phyloP scores from a whole-genome alignment of 1,140 invertebrate species.

The Halesus radiatus region DNA sequence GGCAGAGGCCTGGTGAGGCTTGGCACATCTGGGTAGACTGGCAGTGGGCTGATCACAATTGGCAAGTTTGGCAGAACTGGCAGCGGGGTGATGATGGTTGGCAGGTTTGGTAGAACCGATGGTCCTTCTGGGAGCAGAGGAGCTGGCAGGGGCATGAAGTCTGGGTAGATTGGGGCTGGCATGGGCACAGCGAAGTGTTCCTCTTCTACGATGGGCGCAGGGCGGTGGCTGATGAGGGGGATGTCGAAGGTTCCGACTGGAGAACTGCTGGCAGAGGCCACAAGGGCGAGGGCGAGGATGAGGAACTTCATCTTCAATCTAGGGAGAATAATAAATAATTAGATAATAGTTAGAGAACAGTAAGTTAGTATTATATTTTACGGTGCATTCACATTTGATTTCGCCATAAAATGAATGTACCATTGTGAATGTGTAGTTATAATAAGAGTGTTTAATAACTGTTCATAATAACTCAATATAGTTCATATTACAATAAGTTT shows the following conservation, averaged over 20 bases:
- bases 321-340: neutral
- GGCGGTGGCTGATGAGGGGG: neutral
- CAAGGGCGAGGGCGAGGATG: conserved; percentile 7
- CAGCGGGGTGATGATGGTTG: neutral
- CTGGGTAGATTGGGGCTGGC: too few species aligned
- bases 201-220: neutral
- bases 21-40: neutral
- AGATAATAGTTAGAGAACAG: neutral
- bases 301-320: conserved; percentile 37
- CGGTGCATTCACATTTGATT: too few species aligned
- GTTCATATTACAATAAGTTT: too few species aligned
- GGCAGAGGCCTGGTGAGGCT: neutral
- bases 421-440: too few species aligned
- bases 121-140: neutral
- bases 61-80: neutral
- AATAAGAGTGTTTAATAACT: too few species aligned
- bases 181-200: neutral
- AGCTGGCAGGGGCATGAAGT: neutral
- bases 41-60: neutral
- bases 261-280: neutral
- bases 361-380: too few species aligned
- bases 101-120: neutral
- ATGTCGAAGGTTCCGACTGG: conserved; percentile 13
- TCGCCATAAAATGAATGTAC: too few species aligned
- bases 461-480: too few species aligned